Evolutionary conservation across 2,888 invertebrate species (phyloP), one percentile per base, ranked within the genome.

Genomic region (Lymantria monacha): DNA sequence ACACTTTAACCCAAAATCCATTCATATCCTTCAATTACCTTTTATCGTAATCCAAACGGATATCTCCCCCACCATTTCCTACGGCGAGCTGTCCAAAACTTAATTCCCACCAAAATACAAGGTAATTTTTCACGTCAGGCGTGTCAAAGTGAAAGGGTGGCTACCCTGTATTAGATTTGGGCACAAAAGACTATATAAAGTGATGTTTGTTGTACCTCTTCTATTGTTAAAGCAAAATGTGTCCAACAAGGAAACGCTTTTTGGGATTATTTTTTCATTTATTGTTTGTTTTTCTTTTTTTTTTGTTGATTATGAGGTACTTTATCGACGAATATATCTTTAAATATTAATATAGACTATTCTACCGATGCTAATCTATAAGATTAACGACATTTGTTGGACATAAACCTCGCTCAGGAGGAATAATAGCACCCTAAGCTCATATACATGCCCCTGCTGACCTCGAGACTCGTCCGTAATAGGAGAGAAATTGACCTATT

Each of bases 121-220:
- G 48, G 42, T 49, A 53, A 60, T 66, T 65, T 67, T 65, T 69
- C 63, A 65, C 57, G 58, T 50, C 41, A 15, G 12, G 49, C 48
- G 9, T 54, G 54, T 57, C 52, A 56, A 65, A 57, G 53, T 49
- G 52, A 57, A 61, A 58, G 59, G 65, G 55, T 60, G 56, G 45
- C 48, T n/a, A 30, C 46, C 42, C 53, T 44, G 66, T 60, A 65
- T 67, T 69, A 66, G 60, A 68, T 63, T 65, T 59, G 56, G 55
- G 57, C 69, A 68, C 69, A 67, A 67, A 66, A 69, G 69, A 52
- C 42, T 59, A 41, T 56, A 69, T 69, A 55, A 66, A 69, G 69
- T 59, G 55, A 56, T 69, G 59, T 69, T 67, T 61, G 63, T 61
- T 60, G 59, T 57, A 50, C 51, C 37, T 46, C 54, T 38, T 22